Base-by-base conservation (phyloP, 2,888 invertebrate genomes). In the Drosophila neonasuta region DNA sequence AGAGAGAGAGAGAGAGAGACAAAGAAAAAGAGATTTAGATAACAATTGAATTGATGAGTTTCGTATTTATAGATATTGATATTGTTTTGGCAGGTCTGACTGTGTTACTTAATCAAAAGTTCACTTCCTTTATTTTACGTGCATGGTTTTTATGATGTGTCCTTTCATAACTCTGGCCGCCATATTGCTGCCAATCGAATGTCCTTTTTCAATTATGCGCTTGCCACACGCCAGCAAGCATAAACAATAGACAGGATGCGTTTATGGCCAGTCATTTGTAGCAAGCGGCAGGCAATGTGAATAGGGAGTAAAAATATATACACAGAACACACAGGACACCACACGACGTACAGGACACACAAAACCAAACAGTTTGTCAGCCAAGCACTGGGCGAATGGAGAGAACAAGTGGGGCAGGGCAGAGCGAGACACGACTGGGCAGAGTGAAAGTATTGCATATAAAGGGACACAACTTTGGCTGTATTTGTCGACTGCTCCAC, bases 201-300 rank as follows among this genome's bases (percentile, higher is more conserved):
- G 84, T 83, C 84, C 82, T 77, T 84, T 83, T 84, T 84, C 82
- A 84, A 83, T 84, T 83, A 83, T 82, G 80, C 84, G 77, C 80
- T 79, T 71, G 77, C 74, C 82, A 73, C 82, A 83, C 79, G 73
- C 75, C 79, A 79, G 65, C 73, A 62, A 77, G 82, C 74, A 83
- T 79, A 83, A 83, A 83, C 84, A 83, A 83, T 79, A 84, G 82
- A 82, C 82, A 82, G 82, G 82, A 83, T 83, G 84, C 84, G 82
- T 84, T 83, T 83, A 83, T 83, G 68, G 73, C 80, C 80, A 83
- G 77, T 77, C 82, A 83, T 84, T 84, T 84, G 82, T 82, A 73
- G 67, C 68, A 71, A 74, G 67, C 68, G 64, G 54, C 77, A 61
- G 61, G 60, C 67, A 63, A 45, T 46, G 11, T 39, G n/a, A 64